phyloP scores from a whole-genome alignment of 2,113 vertebrate genomes.

The Baryphthengus martii region DNA sequence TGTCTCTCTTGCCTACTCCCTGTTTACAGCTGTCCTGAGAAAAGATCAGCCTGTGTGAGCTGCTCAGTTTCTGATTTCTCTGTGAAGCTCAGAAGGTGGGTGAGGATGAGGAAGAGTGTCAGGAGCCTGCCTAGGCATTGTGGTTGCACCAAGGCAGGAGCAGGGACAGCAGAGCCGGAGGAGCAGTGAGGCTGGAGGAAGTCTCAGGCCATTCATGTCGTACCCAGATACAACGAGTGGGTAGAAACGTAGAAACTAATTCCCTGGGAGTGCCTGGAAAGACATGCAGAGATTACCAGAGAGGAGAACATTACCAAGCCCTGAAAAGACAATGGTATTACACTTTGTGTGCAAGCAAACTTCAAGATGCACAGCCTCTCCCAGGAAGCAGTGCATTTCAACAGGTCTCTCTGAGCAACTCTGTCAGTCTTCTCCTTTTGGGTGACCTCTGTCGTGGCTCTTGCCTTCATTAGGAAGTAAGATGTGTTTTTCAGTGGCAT shows the following conservation, averaged over 20 bases:
- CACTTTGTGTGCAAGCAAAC: background rate
- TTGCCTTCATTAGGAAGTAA: background rate
- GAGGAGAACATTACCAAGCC: background rate
- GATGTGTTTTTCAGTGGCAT: background rate
- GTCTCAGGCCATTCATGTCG: background rate
- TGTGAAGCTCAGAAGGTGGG: background rate
- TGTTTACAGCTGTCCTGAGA: background rate
- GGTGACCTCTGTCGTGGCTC: fast-evolving
- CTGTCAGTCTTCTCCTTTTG: background rate
- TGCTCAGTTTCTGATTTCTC: background rate
- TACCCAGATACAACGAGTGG: background rate
- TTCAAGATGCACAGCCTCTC: background rate
- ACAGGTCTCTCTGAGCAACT: background rate
- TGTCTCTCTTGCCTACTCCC: background rate
- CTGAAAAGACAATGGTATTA: background rate
- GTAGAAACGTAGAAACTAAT: background rate
- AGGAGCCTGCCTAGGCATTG: fast-evolving
- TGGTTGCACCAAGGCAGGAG: fast-evolving
- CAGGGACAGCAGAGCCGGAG: background rate
- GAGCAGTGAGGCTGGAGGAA: background rate
- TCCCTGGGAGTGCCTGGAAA: background rate
- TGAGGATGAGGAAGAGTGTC: background rate
- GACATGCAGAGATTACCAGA: background rate
- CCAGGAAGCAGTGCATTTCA: background rate
- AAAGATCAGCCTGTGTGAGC: background rate